Evolutionary conservation across 2,113 vertebrate species (phyloP), one percentile per base, ranked within the genome.

Genomic region (Myiozetetes cayanensis): DNA sequence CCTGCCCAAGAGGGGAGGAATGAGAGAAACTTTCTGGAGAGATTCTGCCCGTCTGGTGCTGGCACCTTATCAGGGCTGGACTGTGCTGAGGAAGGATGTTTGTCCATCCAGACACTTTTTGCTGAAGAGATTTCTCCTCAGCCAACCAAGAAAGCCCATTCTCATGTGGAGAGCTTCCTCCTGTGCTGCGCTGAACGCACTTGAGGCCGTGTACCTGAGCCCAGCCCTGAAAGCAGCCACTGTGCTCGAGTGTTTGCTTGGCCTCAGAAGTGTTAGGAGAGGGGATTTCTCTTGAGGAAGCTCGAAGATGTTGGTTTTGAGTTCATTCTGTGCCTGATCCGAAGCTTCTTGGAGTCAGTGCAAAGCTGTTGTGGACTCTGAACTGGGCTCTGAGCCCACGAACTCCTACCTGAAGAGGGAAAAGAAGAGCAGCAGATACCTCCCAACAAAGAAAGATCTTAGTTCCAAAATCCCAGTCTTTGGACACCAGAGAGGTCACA

Each of bases 191-290:
- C 73, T 49, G 87, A 94, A 90, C 4, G 66, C 18, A 94, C 96
- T 97, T 94, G 85, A 96, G 20, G 4, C 33, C 59, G 0, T 85
- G 93, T 92, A 87, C 49, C 91, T 62, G 85, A 82, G 91, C 87
- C 72, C 55, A 52, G 53, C 67, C 72, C 89, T 96, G 95, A 96
- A 97, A 94, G 95, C 93, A 94, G 4, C 35, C 89, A 76, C 90
- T 93, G 92, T 95, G 92, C 74, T 96, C 23, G 88, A 96, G 97
- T 96, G 94, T 96, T 97, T 97, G 78, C 90, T 95, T 28, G 83
- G 56, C 82, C 86, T 70, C 86, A 94, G 91, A 92, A 95, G 94
- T 85, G 89, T 90, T 79, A 10, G 81, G 92, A 91, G 87, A 94
- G 87, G 90, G 93, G 89, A 92, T 76, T 96, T 96, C 95, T 95